Conservation (phyloP, 2,113 vertebrate genomes). For the Phaetusa simplex region DNA sequence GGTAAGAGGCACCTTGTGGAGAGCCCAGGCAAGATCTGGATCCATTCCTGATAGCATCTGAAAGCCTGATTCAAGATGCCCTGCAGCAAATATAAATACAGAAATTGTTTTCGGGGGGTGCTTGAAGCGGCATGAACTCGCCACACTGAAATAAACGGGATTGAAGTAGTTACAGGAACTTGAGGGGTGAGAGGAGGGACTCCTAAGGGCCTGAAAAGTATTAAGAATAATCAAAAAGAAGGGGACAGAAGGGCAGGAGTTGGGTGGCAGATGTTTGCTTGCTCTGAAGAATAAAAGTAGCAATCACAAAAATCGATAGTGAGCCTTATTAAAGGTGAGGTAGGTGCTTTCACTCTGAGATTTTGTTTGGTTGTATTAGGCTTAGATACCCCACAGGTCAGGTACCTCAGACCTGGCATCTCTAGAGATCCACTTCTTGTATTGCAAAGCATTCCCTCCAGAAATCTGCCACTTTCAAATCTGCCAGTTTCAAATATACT, state of each 20-base stretch:
- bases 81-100: not conserved
- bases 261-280: slow-evolving; percentile 1
- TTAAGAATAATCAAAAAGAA: slow-evolving; percentile 39
- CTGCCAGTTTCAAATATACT: not conserved
- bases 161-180: not conserved
- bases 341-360: slow-evolving; percentile 5
- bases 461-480: slow-evolving; percentile 25
- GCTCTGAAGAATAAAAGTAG: slow-evolving; percentile 55
- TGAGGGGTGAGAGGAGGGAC: not conserved
- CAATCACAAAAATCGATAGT: slow-evolving; percentile 52
- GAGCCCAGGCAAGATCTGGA: not conserved
- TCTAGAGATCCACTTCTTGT: slow-evolving; percentile 17
- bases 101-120: not conserved
- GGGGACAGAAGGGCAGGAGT: not conserved
- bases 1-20: not conserved
- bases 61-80: not conserved
- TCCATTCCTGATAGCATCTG: not conserved
- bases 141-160: not conserved
- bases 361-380: slow-evolving; percentile 39
- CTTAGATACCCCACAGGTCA: slow-evolving; percentile 35
- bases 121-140: not conserved
- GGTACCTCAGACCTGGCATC: not conserved
- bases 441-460: not conserved
- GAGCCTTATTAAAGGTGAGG: slow-evolving; percentile 58
- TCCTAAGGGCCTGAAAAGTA: not conserved